Conservation (phyloP, 2,113 vertebrate genomes). For the Sander vitreus region DNA sequence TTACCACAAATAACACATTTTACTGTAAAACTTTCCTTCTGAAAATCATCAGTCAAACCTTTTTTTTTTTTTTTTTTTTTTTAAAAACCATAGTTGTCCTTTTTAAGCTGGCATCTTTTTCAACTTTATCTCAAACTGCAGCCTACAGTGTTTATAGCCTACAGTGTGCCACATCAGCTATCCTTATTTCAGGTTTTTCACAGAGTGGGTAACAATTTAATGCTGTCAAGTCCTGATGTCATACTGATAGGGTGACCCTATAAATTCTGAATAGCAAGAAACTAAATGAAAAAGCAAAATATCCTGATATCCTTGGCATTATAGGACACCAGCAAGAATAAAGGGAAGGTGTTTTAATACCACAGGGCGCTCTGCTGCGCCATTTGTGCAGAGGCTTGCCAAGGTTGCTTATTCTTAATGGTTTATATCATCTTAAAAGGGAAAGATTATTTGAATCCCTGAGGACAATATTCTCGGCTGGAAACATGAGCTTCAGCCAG, state of each 20-base stretch:
- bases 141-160: conserved; percentile 25
- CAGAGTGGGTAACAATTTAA: conserved; percentile 64
- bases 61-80: no score
- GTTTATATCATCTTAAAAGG: conserved; percentile 60
- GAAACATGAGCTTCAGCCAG: conserved; percentile 35
- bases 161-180: conserved; percentile 39
- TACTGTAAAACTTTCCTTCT: conserved; percentile 6
- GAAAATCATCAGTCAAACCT: conserved; percentile 44
- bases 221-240: conserved; percentile 64
- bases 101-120: conserved; percentile 6
- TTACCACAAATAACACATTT: conserved; percentile 47
- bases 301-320: conserved; percentile 41
- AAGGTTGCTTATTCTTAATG: conserved; percentile 50
- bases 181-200: conserved; percentile 36
- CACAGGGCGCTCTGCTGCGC: conserved; percentile 13
- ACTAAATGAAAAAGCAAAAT: conserved; percentile 51
- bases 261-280: conserved; percentile 42
- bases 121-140: conserved; percentile 31
- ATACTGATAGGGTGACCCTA: conserved; percentile 48
- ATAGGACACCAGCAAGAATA: conserved; percentile 45
- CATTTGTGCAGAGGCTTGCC: conserved; percentile 24
- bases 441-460: conserved; percentile 51
- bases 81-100: conserved; percentile 39
- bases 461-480: conserved; percentile 39
- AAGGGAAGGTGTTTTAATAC: conserved; percentile 62